These are phyloP conservation scores for Lonchura striata DNA, from an alignment of 2,113 vertebrate genomes.

Conservation along the genomic window DNA sequence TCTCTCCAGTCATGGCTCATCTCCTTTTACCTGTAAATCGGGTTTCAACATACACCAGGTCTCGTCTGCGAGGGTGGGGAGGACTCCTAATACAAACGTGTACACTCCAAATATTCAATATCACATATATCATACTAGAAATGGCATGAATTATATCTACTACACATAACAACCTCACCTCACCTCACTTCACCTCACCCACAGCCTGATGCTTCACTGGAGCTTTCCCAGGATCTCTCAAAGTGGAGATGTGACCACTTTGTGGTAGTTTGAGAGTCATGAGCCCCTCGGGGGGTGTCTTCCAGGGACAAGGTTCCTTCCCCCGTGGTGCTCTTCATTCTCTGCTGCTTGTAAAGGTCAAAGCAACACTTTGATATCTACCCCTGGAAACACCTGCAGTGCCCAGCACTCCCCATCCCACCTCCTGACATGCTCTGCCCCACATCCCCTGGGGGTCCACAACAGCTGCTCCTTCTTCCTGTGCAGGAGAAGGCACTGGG, in stretches of 20 bases:
- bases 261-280: neutral
- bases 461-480: neutral
- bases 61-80: too few species aligned
- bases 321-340: neutral
- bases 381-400: neutral
- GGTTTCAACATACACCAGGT: too few species aligned
- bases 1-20: too few species aligned
- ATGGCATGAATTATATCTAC: too few species aligned
- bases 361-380: neutral
- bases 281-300: neutral
- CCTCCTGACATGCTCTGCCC: neutral
- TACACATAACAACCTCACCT: too few species aligned
- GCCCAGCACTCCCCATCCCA: neutral
- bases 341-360: neutral
- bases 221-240: neutral
- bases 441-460: rapidly evolving
- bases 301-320: neutral
- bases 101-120: too few species aligned
- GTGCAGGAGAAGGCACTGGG: neutral
- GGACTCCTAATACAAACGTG: too few species aligned
- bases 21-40: too few species aligned
- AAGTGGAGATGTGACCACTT: neutral
- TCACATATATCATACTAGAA: too few species aligned
- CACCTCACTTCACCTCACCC: neutral
- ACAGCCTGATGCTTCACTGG: neutral